phyloP scores from a whole-genome alignment of 2,888 invertebrate species.

The Volucella inanis region DNA sequence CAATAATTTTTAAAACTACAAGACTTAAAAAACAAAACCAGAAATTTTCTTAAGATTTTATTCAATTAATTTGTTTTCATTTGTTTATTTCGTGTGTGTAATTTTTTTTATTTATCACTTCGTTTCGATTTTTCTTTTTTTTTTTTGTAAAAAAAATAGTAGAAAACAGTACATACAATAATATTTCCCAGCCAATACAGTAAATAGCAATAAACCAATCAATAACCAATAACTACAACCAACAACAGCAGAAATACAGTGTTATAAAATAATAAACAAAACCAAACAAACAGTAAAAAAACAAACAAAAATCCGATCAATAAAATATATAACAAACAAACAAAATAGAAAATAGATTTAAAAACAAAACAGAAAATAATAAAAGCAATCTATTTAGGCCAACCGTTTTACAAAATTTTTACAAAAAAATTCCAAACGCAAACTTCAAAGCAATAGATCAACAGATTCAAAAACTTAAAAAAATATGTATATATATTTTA shows the following conservation, averaged over 20 bases:
- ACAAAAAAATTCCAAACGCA: slow-evolving; percentile 40
- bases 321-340: slow-evolving; percentile 22
- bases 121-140: slow-evolving; percentile 4
- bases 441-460: slow-evolving; percentile 68
- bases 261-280: slow-evolving; percentile 42
- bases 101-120: background rate
- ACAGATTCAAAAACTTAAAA: slow-evolving; percentile 44
- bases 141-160: slow-evolving; percentile 15
- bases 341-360: background rate
- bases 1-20: slow-evolving; percentile 21
- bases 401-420: slow-evolving; percentile 6
- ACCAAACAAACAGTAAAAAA: slow-evolving; percentile 43
- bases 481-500: too few species aligned
- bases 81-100: slow-evolving; percentile 6
- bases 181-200: slow-evolving; percentile 68
- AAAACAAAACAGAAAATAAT: slow-evolving; percentile 12
- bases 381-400: slow-evolving; percentile 28
- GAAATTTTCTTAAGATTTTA: background rate
- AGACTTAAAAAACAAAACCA: slow-evolving; percentile 32
- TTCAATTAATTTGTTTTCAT: slow-evolving; percentile 3
- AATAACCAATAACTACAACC: slow-evolving; percentile 64
- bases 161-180: slow-evolving; percentile 27
- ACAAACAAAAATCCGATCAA: slow-evolving; percentile 47
- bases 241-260: slow-evolving; percentile 33
- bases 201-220: slow-evolving; percentile 64